These are phyloP conservation scores for Clarias laeviceps DNA, from an alignment of 2,797 vertebrate species.

Conservation along the genomic window DNA sequence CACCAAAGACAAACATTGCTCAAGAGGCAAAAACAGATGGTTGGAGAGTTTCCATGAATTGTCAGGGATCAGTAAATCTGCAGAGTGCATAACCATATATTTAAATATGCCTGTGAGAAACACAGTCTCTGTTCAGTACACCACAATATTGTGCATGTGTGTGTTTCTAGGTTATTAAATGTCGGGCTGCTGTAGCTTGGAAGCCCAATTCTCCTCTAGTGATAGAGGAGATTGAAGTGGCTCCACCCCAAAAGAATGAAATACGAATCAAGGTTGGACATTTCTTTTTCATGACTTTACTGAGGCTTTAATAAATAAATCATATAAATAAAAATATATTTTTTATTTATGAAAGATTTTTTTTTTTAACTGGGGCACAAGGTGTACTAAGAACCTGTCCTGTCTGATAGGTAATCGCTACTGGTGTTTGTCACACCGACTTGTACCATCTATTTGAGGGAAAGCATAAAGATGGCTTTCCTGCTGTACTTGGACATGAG, in stretches of 20 bases:
- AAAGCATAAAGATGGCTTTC: slow-evolving; percentile 62
- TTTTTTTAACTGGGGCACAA: not conserved
- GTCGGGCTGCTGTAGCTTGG: slow-evolving; percentile 88
- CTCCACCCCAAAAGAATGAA: slow-evolving; percentile 83
- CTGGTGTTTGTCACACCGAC: slow-evolving; percentile 74
- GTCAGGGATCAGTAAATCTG: slow-evolving; percentile 7
- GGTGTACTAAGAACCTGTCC: not conserved
- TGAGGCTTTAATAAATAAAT: not conserved
- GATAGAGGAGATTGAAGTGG: slow-evolving; percentile 89
- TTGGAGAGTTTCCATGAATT: slow-evolving; percentile 29
- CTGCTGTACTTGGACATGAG: slow-evolving; percentile 75
- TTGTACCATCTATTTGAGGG: slow-evolving; percentile 70
- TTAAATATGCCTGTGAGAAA: not conserved
- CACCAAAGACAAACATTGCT: slow-evolving; percentile 42
- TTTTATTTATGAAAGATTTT: not conserved
- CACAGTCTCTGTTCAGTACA: slow-evolving; percentile 11
- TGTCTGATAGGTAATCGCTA: slow-evolving; percentile 70
- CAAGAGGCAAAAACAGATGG: slow-evolving; percentile 30
- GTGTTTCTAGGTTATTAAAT: slow-evolving; percentile 84
- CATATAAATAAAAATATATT: not conserved
- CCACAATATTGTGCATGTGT: slow-evolving; percentile 12
- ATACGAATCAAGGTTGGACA: slow-evolving; percentile 85
- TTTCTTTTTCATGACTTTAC: not conserved
- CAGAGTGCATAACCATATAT: not conserved
- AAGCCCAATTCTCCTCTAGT: slow-evolving; percentile 80